Conservation (phyloP, 2,797 vertebrate species). For the Macrochelys suwanniensis region DNA sequence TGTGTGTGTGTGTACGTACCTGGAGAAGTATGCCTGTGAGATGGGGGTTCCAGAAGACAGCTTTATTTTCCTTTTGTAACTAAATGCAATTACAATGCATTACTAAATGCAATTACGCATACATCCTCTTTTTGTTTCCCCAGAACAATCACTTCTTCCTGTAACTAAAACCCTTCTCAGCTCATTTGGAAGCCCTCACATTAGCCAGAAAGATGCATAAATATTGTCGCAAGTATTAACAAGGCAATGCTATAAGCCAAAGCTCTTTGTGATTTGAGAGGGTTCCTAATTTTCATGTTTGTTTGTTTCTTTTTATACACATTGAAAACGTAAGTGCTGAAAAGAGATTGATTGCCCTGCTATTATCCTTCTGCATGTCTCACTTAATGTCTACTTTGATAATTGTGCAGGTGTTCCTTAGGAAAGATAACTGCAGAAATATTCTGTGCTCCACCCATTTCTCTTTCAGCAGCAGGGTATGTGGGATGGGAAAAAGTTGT, state of each 20-base stretch:
- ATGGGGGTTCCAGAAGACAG: too few relatives aligned
- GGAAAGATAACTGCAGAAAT: neutral
- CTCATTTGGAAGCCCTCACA: conserved; percentile 33
- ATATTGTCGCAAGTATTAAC: conserved; percentile 17
- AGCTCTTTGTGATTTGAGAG: conserved; percentile 19
- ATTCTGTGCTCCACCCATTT: neutral
- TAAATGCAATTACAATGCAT: neutral
- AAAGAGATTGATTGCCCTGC: neutral
- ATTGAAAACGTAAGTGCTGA: neutral
- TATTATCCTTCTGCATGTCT: conserved; percentile 13
- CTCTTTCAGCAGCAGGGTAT: neutral
- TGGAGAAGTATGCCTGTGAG: neutral
- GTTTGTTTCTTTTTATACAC: neutral
- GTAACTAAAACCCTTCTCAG: conserved; percentile 37
- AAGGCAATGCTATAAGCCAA: conserved; percentile 19
- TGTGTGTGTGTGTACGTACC: neutral
- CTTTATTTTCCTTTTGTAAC: neutral
- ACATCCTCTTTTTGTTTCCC: neutral
- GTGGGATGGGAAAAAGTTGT: neutral
- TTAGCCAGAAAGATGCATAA: conserved; percentile 19
- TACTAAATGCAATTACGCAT: neutral
- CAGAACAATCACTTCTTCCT: conserved; percentile 13
- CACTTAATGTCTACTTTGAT: conserved; percentile 12
- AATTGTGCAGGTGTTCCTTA: conserved; percentile 23
- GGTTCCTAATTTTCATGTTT: conserved; percentile 23